Percentiles rank a stretch among this genome's conserved stretches.
phyloP scores from a whole-genome alignment of 1,140 invertebrate species.

The Neodiprion pinetum region DNA sequence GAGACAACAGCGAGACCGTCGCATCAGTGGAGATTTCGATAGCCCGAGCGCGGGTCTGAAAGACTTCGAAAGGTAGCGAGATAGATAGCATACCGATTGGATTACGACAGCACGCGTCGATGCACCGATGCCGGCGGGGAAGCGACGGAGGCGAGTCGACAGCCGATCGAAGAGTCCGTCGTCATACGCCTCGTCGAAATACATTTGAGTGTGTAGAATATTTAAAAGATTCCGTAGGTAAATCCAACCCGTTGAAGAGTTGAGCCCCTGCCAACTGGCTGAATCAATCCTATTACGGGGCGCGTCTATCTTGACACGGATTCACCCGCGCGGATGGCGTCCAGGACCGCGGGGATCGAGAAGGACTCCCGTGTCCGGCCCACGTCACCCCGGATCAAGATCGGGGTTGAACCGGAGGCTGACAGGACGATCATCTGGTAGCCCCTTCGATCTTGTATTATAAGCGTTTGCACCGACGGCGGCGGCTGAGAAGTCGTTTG shows the following conservation, averaged over 20 bases:
- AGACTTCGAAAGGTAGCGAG: not conserved
- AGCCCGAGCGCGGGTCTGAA: not conserved
- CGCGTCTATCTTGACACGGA: conserved; percentile 6
- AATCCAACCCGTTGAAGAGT: not conserved
- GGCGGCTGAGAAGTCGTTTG: not conserved
- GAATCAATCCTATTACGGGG: conserved; percentile 4
- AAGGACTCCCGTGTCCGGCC: conserved; percentile 1
- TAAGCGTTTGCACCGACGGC: not conserved
- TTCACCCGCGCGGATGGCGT: not conserved
- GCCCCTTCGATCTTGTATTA: not conserved
- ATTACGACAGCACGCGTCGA: conserved; percentile 4
- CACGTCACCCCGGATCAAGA: conserved; percentile 1
- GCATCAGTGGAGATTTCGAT: not conserved
- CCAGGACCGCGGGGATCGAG: not conserved
- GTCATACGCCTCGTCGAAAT: conserved; percentile 7
- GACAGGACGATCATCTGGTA: not conserved
- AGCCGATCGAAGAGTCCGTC: not conserved
- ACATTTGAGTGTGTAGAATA: not conserved
- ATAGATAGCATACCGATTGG: not conserved
- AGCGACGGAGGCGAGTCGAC: not conserved
- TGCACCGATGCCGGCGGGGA: not conserved
- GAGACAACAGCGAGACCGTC: not conserved
- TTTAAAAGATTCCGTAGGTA: not conserved
- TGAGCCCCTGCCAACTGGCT: conserved; percentile 4
- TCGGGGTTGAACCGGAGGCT: not conserved